Percentiles rank a stretch among this genome's conserved stretches.
Conservation (phyloP, 2,113 vertebrate genomes). For the Poeciliopsis retropinna region DNA sequence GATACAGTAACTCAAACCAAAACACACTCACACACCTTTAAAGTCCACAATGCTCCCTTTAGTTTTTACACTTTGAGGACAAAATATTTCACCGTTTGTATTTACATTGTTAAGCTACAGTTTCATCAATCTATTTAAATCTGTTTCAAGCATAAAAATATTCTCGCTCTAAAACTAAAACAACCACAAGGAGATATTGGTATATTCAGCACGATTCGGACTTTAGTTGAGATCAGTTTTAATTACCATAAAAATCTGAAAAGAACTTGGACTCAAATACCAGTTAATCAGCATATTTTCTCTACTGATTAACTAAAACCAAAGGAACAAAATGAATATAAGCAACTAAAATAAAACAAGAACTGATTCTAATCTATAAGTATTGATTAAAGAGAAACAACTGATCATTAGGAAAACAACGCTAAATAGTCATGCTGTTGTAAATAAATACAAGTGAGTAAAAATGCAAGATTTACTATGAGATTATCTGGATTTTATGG, state of each 20-base stretch:
- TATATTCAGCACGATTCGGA: not conserved
- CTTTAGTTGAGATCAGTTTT: not conserved
- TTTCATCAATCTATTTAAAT: not conserved
- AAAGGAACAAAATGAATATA: not conserved
- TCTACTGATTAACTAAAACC: no score
- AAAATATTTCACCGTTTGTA: not conserved
- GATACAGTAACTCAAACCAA: constrained; percentile 10
- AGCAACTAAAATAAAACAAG: not conserved
- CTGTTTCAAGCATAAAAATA: not conserved
- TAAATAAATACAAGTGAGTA: not conserved
- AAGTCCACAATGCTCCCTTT: not conserved
- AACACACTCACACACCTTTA: not conserved
- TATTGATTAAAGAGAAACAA: not conserved
- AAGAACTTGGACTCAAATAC: not conserved
- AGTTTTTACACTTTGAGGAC: not conserved
- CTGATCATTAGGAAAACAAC: not conserved
- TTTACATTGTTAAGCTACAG: not conserved
- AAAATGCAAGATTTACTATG: not conserved
- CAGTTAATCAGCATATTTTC: no score
- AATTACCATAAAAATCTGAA: not conserved
- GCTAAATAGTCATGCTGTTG: not conserved
- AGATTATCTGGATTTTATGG: not conserved
- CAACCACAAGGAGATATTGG: not conserved
- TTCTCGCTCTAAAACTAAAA: not conserved
- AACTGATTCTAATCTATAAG: not conserved